Conservation (phyloP, 2,113 vertebrate genomes). For the Indri indri region DNA sequence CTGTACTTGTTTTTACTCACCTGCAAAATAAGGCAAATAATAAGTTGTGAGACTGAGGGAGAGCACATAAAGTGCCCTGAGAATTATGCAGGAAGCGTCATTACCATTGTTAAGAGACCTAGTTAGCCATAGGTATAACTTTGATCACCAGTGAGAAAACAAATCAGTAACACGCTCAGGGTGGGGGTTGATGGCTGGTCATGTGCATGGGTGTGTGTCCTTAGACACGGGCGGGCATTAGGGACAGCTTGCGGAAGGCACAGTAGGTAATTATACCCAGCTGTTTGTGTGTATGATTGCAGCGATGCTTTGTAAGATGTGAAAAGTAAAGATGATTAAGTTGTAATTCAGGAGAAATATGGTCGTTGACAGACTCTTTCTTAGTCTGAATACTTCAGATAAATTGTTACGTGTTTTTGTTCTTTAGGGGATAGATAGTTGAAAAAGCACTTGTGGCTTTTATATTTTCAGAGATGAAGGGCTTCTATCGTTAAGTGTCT, state of each 20-base stretch:
- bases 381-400: neutral
- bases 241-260: neutral
- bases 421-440: neutral
- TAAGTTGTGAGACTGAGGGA: neutral
- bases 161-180: too few relatives aligned
- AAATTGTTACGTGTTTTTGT: neutral
- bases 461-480: neutral
- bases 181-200: neutral
- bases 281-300: neutral
- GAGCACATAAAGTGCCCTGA: neutral
- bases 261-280: fast-evolving
- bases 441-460: neutral
- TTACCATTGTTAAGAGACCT: neutral
- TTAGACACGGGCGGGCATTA: neutral
- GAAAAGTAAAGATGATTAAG: neutral
- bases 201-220: fast-evolving
- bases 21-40: neutral
- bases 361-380: neutral
- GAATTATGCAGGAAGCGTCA: neutral
- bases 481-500: neutral
- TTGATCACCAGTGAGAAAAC: neutral
- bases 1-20: neutral
- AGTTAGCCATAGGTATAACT: neutral
- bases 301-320: neutral
- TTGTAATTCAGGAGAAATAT: neutral